These are phyloP conservation scores for Agonum fuliginosum DNA, from an alignment of 2,888 invertebrate species.

Conservation along the genomic window DNA sequence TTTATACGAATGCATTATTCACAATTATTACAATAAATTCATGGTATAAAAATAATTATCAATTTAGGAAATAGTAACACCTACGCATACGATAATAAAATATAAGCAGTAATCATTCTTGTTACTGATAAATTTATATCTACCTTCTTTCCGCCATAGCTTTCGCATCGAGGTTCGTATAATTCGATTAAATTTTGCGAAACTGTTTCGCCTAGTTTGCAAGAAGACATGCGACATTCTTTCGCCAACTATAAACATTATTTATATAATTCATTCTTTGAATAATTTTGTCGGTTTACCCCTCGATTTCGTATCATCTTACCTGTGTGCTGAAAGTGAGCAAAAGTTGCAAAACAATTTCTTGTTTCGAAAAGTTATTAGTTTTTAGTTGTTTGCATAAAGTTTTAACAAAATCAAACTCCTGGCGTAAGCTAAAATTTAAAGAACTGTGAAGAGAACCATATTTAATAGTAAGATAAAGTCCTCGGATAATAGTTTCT, in stretches of 20 bases:
- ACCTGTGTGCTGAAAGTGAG: slow-evolving; percentile 29
- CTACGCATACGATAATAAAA: slow-evolving; percentile 3
- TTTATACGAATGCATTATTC: no score
- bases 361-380: slow-evolving; percentile 63
- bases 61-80: background rate
- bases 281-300: no score
- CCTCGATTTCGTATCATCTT: no score
- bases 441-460: slow-evolving; percentile 67
- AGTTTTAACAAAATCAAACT: slow-evolving; percentile 67
- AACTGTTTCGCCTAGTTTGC: slow-evolving; percentile 70
- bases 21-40: no score
- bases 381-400: slow-evolving; percentile 65
- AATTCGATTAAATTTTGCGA: slow-evolving; percentile 38
- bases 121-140: background rate
- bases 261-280: background rate
- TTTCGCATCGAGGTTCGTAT: slow-evolving; percentile 38
- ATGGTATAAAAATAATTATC: no score
- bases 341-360: slow-evolving; percentile 62
- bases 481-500: slow-evolving; percentile 64
- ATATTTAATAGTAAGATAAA: slow-evolving; percentile 66
- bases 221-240: slow-evolving; percentile 69
- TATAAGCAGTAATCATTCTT: background rate
- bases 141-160: slow-evolving; percentile 46
- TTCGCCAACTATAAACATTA: slow-evolving; percentile 67
- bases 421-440: slow-evolving; percentile 65